These are phyloP conservation scores for Huso huso DNA, from an alignment of 2,797 vertebrate species.

Conservation along the genomic window DNA sequence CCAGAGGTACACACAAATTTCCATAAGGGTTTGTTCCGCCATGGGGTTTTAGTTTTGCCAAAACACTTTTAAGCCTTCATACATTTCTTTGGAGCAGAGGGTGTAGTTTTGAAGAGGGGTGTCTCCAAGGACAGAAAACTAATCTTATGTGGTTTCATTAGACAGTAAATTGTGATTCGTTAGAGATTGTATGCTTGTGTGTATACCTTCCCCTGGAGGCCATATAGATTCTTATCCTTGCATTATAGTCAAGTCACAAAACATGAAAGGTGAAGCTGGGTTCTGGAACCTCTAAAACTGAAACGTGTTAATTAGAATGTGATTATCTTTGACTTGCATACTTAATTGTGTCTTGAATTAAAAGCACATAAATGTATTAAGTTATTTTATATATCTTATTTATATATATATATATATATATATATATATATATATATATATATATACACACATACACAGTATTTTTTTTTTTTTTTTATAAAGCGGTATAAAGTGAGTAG, in stretches of 20 bases:
- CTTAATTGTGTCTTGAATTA: background rate
- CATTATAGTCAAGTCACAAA: constrained; percentile 17
- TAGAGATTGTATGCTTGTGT: constrained; percentile 52
- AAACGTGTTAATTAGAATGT: constrained; percentile 22
- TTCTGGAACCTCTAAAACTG: constrained; percentile 20
- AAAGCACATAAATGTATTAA: background rate
- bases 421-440: too few species aligned
- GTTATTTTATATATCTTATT: background rate
- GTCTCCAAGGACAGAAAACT: constrained; percentile 37
- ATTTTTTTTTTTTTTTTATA: too few species aligned
- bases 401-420: too few species aligned
- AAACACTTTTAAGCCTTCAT: too few species aligned
- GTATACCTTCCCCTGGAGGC: constrained; percentile 43
- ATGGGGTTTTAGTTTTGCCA: too few species aligned
- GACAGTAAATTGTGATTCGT: constrained; percentile 52
- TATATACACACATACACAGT: too few species aligned
- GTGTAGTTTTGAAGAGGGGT: constrained; percentile 38
- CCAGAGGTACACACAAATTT: too few species aligned
- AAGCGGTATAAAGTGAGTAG: too few species aligned
- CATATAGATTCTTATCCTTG: constrained; percentile 42
- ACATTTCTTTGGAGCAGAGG: constrained; percentile 28
- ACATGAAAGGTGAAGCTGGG: constrained; percentile 21
- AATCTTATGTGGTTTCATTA: constrained; percentile 50
- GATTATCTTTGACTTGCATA: constrained; percentile 2
- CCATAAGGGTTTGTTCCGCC: too few species aligned